Base-by-base conservation (phyloP, 2,888 invertebrate species). In the Muschampia plurimacula region DNA sequence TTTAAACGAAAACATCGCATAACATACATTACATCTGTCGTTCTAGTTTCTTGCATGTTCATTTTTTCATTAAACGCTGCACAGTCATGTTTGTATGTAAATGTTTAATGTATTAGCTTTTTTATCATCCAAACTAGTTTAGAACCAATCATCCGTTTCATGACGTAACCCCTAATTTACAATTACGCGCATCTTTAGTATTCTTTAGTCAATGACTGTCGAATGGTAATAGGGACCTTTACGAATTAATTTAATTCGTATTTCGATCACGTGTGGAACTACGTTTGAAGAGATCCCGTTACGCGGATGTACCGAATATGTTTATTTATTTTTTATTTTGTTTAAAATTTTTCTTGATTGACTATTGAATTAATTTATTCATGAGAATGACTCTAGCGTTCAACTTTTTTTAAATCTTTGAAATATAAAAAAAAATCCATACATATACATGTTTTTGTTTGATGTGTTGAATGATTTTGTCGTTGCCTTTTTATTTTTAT, bases 211-310 rank as follows among this genome's bases (percentile, higher is more conserved):
- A 78, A 78, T 77, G 76, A 69, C 75, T 66, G 68, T 70, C 75
- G 76, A 77, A 77, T 74, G 75, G 77, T 76, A 77, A 79, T 77
- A 78, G 79, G 79, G 78, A 77, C 76, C 73, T 75, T 76, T 75
- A 72, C 75, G 76, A 77, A 72, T 69, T 73, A 76, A 74, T 76
- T 72, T 13, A 78, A 77, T 80, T 76, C 69, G 76, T 77, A 81
- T 77, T 77, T 74, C 75, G 74, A 55, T 67, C 74, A 76, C 77
- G 78, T 80, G 80, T 78, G 55, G 67, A 46, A 32, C 72, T 70
- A 65, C 62, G 67, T 73, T 69, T 75, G 70, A 52, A 46, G 67
- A 69, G 76, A 72, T 78, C 76, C 82, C 81, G 83, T 81, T 83
- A 81, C 76, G 73, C 79, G 78, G 78, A 79, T 76, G 75, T 75